Evolutionary conservation across 2,888 invertebrate species (phyloP).

Genomic region (Cabera pusaria): DNA sequence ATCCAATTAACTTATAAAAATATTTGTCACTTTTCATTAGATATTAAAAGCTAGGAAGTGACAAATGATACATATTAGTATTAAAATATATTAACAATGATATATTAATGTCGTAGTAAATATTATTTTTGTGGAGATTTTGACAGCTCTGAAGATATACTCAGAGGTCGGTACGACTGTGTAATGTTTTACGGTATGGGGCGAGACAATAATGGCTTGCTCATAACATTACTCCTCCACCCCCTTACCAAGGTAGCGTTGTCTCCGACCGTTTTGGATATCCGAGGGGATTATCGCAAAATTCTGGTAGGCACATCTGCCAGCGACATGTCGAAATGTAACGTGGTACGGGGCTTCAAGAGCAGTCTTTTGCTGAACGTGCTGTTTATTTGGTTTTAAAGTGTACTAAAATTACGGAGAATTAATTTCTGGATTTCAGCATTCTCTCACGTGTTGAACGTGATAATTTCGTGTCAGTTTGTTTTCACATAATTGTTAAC

Average conservation of each 20-base stretch:
- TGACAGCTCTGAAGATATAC: conserved; percentile 67
- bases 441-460: conserved; percentile 37
- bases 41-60: conserved; percentile 11
- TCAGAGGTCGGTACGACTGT: conserved; percentile 69
- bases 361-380: conserved; percentile 57
- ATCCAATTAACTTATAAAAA: conserved; percentile 19
- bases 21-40: conserved; percentile 8
- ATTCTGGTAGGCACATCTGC: conserved; percentile 12
- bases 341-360: conserved; percentile 60
- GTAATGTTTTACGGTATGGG: conserved; percentile 84
- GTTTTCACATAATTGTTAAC: too few species aligned
- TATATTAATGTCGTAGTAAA: conserved; percentile 27
- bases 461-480: too few species aligned
- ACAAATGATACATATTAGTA: conserved; percentile 27
- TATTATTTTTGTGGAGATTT: conserved; percentile 47
- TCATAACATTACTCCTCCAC: conserved; percentile 83
- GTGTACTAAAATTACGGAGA: conserved; percentile 56
- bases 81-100: conserved; percentile 15
- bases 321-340: conserved; percentile 19
- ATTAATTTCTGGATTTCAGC: conserved; percentile 53
- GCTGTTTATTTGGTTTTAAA: conserved; percentile 61
- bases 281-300: conserved; percentile 32
- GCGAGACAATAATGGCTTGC: conserved; percentile 83
- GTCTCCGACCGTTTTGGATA: conserved; percentile 52
- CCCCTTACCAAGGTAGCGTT: conserved; percentile 64